Evolutionary conservation across 1,140 invertebrate genomes (phyloP).

Genomic region (Pemphigus obesinymphae): DNA sequence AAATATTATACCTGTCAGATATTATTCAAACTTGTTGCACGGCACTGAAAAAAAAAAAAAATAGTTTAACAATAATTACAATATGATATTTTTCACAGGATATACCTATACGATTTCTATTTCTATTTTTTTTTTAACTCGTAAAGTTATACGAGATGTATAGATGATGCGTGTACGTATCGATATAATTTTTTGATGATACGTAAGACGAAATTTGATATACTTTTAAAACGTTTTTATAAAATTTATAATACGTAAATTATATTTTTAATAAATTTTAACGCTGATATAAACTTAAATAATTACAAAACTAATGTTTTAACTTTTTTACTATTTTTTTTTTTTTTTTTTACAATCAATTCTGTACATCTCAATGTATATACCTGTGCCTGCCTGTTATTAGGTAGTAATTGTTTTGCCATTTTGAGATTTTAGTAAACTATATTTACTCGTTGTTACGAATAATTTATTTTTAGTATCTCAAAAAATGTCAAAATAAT

Average conservation of each 20-base stretch:
- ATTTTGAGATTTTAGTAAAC: not conserved
- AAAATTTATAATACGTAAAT: too few relatives aligned
- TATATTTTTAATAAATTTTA: too few relatives aligned
- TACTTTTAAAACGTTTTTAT: too few relatives aligned
- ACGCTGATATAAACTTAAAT: too few relatives aligned
- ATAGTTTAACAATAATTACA: too few relatives aligned
- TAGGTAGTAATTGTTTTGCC: not conserved
- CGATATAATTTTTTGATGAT: not conserved
- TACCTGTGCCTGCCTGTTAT: conserved; percentile 9
- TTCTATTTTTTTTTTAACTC: not conserved
- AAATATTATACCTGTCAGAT: not conserved
- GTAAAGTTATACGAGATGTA: not conserved
- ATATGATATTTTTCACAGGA: not conserved
- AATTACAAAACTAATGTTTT: too few relatives aligned
- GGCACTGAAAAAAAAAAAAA: not conserved
- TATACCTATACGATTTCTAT: not conserved
- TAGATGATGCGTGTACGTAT: not conserved
- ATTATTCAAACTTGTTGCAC: not conserved
- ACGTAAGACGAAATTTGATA: too few relatives aligned
- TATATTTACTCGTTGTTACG: not conserved
- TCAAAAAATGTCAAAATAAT: conserved; percentile 21
- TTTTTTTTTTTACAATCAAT: not conserved
- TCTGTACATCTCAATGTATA: not conserved
- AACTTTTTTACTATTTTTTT: not conserved
- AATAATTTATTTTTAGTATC: not conserved